phyloP scores from a whole-genome alignment of 1,140 invertebrate species.

The Dicyema japonicum region DNA sequence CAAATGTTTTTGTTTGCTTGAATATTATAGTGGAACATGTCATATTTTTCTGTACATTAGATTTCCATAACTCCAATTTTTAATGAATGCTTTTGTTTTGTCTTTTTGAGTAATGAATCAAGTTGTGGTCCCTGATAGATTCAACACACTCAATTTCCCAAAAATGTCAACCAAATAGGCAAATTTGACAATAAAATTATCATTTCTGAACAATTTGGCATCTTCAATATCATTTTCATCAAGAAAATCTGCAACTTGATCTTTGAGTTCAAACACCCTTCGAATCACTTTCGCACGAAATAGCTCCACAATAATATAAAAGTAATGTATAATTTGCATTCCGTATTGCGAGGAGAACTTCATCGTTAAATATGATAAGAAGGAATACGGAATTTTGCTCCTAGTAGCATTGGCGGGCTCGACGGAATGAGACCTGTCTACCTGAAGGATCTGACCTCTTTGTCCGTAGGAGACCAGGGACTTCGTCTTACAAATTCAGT shows the following conservation, averaged over 20 bases:
- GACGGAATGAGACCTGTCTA: no score
- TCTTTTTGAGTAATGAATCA: neutral
- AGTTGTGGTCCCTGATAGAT: neutral
- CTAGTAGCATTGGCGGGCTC: no score
- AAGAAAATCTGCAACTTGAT: neutral
- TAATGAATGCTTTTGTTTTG: neutral
- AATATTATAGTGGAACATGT: neutral
- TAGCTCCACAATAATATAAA: conserved; percentile 1
- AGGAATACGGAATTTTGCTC: no score
- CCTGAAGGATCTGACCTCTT: no score
- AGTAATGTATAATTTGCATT: conserved; percentile 1
- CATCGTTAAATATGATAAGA: no score
- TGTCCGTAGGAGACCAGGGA: no score
- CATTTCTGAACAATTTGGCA: neutral
- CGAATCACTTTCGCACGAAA: conserved; percentile 1
- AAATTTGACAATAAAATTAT: conserved; percentile 1
- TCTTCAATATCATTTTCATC: conserved; percentile 1
- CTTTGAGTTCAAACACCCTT: conserved; percentile 1
- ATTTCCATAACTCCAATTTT: conserved; percentile 1
- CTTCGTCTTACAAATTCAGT: no score
- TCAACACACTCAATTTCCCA: neutral
- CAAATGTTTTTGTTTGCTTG: neutral
- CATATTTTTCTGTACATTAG: conserved; percentile 1
- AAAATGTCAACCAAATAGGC: neutral
- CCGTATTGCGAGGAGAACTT: no score